phyloP scores from a whole-genome alignment of 1,140 invertebrate species.

The Bombus pascuorum region DNA sequence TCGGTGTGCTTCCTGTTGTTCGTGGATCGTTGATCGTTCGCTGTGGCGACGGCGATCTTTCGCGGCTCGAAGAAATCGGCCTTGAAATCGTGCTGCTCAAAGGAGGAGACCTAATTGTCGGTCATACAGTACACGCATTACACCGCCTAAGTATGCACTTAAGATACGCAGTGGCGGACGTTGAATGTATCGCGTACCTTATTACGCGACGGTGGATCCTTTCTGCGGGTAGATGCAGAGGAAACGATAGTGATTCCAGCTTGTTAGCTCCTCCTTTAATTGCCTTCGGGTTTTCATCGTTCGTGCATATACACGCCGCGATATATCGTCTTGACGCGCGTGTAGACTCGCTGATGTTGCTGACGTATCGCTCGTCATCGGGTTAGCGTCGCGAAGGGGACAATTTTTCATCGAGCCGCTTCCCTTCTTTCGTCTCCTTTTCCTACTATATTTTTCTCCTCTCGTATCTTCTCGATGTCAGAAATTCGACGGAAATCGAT shows the following conservation, averaged over 20 bases:
- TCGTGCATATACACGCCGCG: constrained; percentile 65
- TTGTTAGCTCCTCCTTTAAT: constrained; percentile 80
- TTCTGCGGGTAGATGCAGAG: constrained; percentile 77
- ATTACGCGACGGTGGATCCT: constrained; percentile 75
- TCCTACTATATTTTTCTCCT: too few relatives aligned
- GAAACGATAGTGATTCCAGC: constrained; percentile 79
- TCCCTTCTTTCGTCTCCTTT: not conserved
- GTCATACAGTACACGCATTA: constrained; percentile 61
- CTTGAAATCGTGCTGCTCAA: constrained; percentile 34
- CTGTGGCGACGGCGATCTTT: not conserved
- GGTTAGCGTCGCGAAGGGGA: constrained; percentile 17
- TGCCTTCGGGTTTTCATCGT: constrained; percentile 77
- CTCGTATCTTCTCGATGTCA: not conserved
- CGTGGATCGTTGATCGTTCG: not conserved
- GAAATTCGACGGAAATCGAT: constrained; percentile 4
- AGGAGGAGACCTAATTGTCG: constrained; percentile 58
- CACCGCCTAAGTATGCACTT: constrained; percentile 60
- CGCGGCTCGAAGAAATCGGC: constrained; percentile 20
- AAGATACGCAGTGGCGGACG: constrained; percentile 54
- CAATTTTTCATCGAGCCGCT: not conserved
- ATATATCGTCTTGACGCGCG: constrained; percentile 70
- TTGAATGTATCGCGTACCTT: constrained; percentile 63
- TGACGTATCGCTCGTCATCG: constrained; percentile 30
- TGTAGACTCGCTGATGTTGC: constrained; percentile 6
- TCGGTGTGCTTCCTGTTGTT: not conserved